Conservation (phyloP, 2,797 vertebrate genomes). For the Saxicola maurus region DNA sequence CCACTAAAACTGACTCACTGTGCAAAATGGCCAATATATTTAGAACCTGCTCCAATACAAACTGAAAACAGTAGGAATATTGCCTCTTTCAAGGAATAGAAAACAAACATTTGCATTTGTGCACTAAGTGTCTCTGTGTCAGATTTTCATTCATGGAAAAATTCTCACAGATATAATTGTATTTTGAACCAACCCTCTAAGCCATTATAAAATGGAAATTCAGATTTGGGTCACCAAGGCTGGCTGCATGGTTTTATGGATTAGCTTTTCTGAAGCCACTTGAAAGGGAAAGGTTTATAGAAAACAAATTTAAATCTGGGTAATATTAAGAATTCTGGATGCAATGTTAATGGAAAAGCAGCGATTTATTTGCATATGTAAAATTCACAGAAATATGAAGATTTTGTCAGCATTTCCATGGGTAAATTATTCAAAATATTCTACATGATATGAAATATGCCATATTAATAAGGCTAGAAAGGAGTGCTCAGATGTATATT, state of each 20-base stretch:
- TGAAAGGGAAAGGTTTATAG: background rate
- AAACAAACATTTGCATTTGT: background rate
- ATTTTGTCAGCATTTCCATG: background rate
- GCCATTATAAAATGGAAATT: background rate
- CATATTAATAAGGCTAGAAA: background rate
- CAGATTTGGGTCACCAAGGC: background rate
- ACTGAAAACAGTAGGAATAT: background rate
- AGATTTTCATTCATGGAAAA: background rate
- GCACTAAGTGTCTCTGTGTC: background rate
- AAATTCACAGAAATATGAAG: background rate
- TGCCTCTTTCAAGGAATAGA: background rate
- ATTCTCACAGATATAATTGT: background rate
- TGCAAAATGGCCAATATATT: background rate
- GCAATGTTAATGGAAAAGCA: background rate
- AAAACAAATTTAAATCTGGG: background rate
- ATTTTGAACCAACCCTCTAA: background rate
- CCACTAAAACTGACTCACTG: background rate
- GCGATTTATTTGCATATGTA: background rate
- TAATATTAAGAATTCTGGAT: background rate
- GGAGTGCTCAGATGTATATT: background rate
- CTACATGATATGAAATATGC: background rate
- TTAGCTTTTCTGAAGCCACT: background rate
- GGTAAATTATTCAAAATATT: constrained; percentile 7
- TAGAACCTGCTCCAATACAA: background rate
- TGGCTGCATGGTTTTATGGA: background rate